Conservation (phyloP, 1,140 invertebrate species). For the Lordiphosa stackelbergi region DNA sequence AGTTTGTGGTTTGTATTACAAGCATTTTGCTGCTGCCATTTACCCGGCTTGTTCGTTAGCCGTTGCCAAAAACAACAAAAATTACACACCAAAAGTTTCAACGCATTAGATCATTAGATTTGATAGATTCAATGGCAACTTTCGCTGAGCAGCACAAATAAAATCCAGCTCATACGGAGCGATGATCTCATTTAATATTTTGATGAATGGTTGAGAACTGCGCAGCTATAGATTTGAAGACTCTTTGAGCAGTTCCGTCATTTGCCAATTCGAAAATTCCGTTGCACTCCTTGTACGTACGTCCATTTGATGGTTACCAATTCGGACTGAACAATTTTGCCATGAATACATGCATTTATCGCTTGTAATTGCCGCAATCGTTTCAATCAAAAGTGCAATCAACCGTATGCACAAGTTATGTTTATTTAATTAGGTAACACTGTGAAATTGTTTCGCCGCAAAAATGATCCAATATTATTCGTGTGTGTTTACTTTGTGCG, state of each 20-base stretch:
- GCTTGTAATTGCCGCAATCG: conserved; percentile 38
- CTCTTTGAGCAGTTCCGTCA: too few species aligned
- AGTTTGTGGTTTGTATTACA: conserved; percentile 55
- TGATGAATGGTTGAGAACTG: too few species aligned
- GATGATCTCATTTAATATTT: too few species aligned
- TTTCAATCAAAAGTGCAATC: conserved; percentile 43
- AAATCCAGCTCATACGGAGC: too few species aligned
- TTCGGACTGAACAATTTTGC: too few species aligned
- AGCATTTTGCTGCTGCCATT: conserved; percentile 17
- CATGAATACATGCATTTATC: neutral
- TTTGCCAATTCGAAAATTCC: too few species aligned
- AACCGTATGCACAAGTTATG: conserved; percentile 50
- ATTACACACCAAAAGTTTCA: too few species aligned
- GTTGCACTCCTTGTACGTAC: too few species aligned
- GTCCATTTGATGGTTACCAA: too few species aligned
- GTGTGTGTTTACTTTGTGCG: neutral
- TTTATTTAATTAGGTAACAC: conserved; percentile 57
- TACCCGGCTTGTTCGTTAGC: conserved; percentile 23
- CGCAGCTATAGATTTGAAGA: too few species aligned
- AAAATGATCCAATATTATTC: conserved; percentile 18
- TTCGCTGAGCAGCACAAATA: neutral
- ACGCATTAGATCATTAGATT: conserved; percentile 32
- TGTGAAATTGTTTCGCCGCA: conserved; percentile 4
- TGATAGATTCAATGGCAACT: conserved; percentile 37
- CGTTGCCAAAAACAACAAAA: neutral